phyloP scores from a whole-genome alignment of 2,888 invertebrate species.

The Encarsia formosa region DNA sequence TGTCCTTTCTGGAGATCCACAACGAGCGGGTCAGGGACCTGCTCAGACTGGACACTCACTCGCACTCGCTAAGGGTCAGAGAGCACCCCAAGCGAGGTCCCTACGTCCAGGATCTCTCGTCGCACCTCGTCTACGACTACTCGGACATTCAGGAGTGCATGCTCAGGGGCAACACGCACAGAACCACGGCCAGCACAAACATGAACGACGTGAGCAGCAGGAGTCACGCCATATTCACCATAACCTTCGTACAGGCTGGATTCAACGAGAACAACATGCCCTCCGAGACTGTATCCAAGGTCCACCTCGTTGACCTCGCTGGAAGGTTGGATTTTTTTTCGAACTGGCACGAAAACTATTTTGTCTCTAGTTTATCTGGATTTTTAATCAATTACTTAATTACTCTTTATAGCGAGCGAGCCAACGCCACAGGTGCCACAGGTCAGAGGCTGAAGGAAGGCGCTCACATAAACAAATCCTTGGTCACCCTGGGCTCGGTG shows the following conservation, averaged over 20 bases:
- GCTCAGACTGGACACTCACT: constrained; percentile 56
- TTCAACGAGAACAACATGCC: constrained; percentile 76
- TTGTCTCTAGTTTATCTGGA: no score
- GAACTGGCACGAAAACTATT: no score
- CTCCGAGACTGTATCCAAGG: constrained; percentile 84
- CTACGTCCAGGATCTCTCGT: constrained; percentile 82
- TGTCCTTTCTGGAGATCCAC: constrained; percentile 82
- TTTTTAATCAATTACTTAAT: no score
- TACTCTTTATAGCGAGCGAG: constrained; percentile 83
- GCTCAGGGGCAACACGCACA: constrained; percentile 73
- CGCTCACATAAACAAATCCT: constrained; percentile 85
- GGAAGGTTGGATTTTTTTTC: constrained; percentile 61
- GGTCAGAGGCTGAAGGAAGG: constrained; percentile 87
- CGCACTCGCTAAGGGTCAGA: constrained; percentile 71
- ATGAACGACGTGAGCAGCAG: constrained; percentile 91
- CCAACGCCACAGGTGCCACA: constrained; percentile 85
- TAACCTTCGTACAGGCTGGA: constrained; percentile 84
- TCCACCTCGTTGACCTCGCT: constrained; percentile 84
- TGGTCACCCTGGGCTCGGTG: constrained; percentile 82
- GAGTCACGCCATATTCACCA: constrained; percentile 88
- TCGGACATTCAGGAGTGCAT: constrained; percentile 81
- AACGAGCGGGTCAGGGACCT: constrained; percentile 78
- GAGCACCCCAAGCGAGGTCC: constrained; percentile 79
- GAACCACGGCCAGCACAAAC: constrained; percentile 84
- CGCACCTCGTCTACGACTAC: constrained; percentile 81